Evolutionary conservation across 2,113 vertebrate genomes (phyloP).

Genomic region (Odontesthes bonariensis): DNA sequence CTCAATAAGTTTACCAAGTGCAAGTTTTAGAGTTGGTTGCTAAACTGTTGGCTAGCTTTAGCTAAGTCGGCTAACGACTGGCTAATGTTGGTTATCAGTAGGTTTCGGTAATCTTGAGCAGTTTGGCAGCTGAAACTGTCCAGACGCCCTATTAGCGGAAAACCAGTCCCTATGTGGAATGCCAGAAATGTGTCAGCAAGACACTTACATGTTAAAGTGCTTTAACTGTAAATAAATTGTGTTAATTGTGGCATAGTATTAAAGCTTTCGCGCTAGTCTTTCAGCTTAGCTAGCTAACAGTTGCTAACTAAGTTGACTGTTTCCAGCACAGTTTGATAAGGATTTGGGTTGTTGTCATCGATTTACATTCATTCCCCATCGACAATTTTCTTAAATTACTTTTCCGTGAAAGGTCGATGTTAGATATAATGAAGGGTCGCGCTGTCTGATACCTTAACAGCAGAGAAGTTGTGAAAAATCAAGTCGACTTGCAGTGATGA

Average conservation of each 20-base stretch:
- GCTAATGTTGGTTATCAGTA: conserved; percentile 59
- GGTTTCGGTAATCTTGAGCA: conserved; percentile 60
- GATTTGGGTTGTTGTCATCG: not conserved
- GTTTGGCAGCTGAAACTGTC: conserved; percentile 59
- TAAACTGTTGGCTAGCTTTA: conserved; percentile 60
- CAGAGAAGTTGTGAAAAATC: not conserved
- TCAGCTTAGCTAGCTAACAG: conserved; percentile 36
- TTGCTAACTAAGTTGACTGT: conserved; percentile 25
- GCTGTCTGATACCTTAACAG: not conserved
- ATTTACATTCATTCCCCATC: not conserved
- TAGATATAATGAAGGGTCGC: not conserved
- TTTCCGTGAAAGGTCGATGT: not conserved
- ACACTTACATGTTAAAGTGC: not conserved
- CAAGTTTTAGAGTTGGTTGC: conserved; percentile 30
- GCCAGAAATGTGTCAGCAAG: not conserved
- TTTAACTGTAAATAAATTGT: not conserved
- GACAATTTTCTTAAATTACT: not conserved
- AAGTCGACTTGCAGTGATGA: not conserved
- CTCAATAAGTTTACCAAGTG: not conserved
- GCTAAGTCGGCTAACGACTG: conserved; percentile 52
- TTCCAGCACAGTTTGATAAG: not conserved
- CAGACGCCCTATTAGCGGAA: conserved; percentile 11
- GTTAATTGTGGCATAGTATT: conserved; percentile 13
- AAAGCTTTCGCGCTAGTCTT: conserved; percentile 24
- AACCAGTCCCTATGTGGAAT: not conserved